phyloP scores from a whole-genome alignment of 2,797 vertebrate genomes.

The Mormyrops attenuatus region DNA sequence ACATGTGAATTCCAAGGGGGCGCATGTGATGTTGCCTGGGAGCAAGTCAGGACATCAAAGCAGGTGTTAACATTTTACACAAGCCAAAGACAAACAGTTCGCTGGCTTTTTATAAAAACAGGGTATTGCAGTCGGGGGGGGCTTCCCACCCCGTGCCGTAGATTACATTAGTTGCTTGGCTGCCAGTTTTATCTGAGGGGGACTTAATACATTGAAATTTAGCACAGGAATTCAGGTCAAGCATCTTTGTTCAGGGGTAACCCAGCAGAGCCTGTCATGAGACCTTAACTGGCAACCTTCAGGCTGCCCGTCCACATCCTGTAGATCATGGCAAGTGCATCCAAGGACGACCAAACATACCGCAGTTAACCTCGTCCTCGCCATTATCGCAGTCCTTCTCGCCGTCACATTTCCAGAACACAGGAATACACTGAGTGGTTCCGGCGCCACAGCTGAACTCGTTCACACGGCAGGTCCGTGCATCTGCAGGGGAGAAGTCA shows the following conservation, averaged over 20 bases:
- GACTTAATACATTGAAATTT: not conserved
- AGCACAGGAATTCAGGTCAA: not conserved
- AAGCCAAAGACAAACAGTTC: not conserved
- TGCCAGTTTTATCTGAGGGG: too few species aligned
- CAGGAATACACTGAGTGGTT: constrained; percentile 85
- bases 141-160: not conserved
- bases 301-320: not conserved
- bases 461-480: constrained; percentile 82
- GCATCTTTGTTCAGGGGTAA: not conserved
- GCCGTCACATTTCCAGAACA: constrained; percentile 93
- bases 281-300: not conserved
- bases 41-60: not conserved
- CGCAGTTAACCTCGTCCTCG: constrained; percentile 89
- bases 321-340: not conserved
- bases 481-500: constrained; percentile 58
- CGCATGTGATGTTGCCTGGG: constrained; percentile 89
- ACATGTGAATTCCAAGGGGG: constrained; percentile 86
- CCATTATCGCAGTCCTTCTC: constrained; percentile 91
- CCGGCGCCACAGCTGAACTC: constrained; percentile 87
- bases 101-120: not conserved
- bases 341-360: constrained; percentile 46
- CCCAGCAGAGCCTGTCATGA: not conserved
- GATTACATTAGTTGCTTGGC: too few species aligned
- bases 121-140: not conserved
- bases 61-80: not conserved